Evolutionary conservation across 1,140 invertebrate genomes (phyloP).

Genomic region (Teleopsis dalmanni): DNA sequence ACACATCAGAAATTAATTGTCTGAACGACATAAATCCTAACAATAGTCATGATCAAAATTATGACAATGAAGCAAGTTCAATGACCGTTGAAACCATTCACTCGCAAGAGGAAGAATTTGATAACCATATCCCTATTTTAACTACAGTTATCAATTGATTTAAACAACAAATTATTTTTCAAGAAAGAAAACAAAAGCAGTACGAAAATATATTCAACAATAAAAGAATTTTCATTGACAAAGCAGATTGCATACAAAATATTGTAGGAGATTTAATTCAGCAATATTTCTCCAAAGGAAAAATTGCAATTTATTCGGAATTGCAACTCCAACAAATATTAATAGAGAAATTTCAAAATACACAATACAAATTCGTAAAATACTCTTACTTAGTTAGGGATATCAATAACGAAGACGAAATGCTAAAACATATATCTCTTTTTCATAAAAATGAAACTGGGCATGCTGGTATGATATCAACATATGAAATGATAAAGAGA

Average conservation of each 20-base stretch:
- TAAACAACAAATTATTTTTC: neutral
- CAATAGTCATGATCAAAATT: neutral
- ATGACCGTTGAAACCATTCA: conserved; percentile 3
- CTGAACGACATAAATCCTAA: neutral
- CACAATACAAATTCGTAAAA: neutral
- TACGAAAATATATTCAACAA: conserved; percentile 4
- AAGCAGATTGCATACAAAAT: no score
- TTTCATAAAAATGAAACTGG: neutral
- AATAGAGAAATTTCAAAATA: neutral
- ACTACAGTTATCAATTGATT: neutral
- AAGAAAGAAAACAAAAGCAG: conserved; percentile 2
- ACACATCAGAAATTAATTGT: neutral
- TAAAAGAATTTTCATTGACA: no score
- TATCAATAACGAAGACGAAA: neutral
- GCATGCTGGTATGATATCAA: conserved; percentile 5
- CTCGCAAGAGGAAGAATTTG: neutral
- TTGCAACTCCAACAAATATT: neutral
- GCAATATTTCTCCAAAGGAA: no score
- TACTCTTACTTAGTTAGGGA: neutral
- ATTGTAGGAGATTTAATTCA: no score
- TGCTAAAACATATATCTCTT: neutral
- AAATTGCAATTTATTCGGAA: neutral
- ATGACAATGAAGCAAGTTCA: neutral
- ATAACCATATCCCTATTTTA: neutral
- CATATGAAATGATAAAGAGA: conserved; percentile 1